phyloP scores from a whole-genome alignment of 2,888 invertebrate species.

The Liposcelis brunnea region DNA sequence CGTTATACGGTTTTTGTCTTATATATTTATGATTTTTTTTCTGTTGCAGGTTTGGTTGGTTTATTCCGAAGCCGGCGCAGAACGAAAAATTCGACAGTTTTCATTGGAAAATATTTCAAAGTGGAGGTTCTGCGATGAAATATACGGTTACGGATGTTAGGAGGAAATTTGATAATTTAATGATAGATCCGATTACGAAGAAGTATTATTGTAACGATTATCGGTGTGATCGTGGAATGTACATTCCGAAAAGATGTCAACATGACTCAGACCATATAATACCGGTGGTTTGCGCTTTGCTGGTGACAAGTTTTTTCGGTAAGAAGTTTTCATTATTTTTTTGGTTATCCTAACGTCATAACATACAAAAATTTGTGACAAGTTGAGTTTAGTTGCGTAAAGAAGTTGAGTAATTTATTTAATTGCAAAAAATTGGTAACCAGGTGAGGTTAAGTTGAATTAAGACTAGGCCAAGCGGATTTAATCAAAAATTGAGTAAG shows the following conservation, averaged over 20 bases:
- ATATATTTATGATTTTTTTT: no score
- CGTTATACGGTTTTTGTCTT: no score
- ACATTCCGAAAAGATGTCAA: constrained; percentile 37
- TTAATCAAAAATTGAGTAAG: no score
- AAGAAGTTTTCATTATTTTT: constrained; percentile 14
- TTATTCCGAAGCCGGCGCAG: constrained; percentile 32
- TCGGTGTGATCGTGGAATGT: constrained; percentile 36
- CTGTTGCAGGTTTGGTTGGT: constrained; percentile 40
- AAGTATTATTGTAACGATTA: constrained; percentile 30
- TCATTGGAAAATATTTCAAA: constrained; percentile 30
- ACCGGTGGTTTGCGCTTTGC: constrained; percentile 24
- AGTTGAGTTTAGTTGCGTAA: no score
- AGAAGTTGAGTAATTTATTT: no score
- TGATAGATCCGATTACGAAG: constrained; percentile 28
- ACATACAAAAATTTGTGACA: no score
- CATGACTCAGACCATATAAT: neutral
- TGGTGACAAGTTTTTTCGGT: constrained; percentile 30
- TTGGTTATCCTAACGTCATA: neutral
- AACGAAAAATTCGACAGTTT: constrained; percentile 22
- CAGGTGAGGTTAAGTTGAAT: no score
- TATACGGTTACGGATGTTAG: constrained; percentile 22
- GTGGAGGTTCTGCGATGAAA: constrained; percentile 22
- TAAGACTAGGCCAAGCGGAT: no score
- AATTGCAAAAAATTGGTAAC: no score
- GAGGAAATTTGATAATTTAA: constrained; percentile 17